Evolutionary conservation across 2,113 vertebrate genomes (phyloP).

Genomic region (Calcarius ornatus): DNA sequence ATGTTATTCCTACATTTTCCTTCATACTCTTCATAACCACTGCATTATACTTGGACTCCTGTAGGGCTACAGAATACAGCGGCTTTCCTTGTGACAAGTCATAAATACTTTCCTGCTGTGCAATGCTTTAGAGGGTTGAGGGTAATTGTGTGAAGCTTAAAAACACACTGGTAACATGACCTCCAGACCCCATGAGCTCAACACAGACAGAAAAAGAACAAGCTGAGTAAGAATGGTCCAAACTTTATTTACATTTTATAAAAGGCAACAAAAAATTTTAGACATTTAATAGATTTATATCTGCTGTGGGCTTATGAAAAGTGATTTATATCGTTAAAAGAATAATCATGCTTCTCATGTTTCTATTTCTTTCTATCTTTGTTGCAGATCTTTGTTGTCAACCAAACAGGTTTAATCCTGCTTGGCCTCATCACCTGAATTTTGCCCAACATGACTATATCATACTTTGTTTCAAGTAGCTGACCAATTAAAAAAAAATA

Average conservation of each 20-base stretch:
- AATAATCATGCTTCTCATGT: neutral
- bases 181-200: slow-evolving; percentile 32
- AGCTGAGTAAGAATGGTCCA: slow-evolving; percentile 25
- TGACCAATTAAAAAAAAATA: neutral
- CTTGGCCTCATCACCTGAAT: neutral
- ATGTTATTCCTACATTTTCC: slow-evolving; percentile 28
- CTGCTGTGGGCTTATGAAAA: neutral
- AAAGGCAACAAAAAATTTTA: neutral
- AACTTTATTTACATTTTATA: slow-evolving; percentile 37
- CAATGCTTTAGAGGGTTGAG: slow-evolving; percentile 58
- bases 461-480: neutral
- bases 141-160: slow-evolving; percentile 75
- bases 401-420: neutral
- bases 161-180: slow-evolving; percentile 68
- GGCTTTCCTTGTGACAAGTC: slow-evolving; percentile 57
- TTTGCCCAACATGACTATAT: neutral
- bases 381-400: neutral
- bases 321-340: neutral
- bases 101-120: slow-evolving; percentile 73
- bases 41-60: slow-evolving; percentile 59
- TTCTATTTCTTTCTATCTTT: neutral
- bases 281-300: neutral
- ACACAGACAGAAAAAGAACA: slow-evolving; percentile 37
- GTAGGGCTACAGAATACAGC: slow-evolving; percentile 53
- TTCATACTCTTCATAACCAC: slow-evolving; percentile 52